Percentiles rank a stretch among this genome's conserved stretches.
Evolutionary conservation across 2,113 vertebrate genomes (phyloP).

Genomic region (Aldabrachelys gigantea): DNA sequence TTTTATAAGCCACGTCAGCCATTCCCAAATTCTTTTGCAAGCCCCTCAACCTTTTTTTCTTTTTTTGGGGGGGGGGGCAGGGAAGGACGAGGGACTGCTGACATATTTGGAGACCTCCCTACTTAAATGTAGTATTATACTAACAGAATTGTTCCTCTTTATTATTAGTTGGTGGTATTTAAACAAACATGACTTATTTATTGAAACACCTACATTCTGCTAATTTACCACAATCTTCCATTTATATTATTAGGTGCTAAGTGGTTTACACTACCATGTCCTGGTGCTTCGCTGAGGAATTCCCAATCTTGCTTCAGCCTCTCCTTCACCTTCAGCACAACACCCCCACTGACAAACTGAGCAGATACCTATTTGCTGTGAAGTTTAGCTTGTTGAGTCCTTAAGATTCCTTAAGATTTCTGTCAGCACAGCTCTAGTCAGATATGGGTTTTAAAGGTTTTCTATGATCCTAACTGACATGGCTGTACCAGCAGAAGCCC

Average conservation of each 20-base stretch:
- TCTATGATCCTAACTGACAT: neutral
- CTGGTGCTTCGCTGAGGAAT: neutral
- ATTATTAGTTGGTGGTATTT: neutral
- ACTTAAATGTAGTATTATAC: neutral
- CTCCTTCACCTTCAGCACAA: neutral
- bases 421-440: neutral
- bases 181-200: neutral
- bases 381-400: neutral
- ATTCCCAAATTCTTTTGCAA: neutral
- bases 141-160: neutral
- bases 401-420: neutral
- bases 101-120: neutral
- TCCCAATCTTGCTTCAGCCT: neutral
- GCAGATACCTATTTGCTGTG: neutral
- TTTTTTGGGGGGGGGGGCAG: neutral
- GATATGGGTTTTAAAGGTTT: neutral
- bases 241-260: fast-evolving
- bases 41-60: neutral
- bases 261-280: fast-evolving
- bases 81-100: neutral
- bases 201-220: neutral
- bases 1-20: neutral
- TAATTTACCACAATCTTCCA: neutral
- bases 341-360: fast-evolving
- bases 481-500: neutral